A percentile compares a stretch with the other conserved stretches of the same genome.
Conservation (phyloP, 2,113 vertebrate genomes). For the Herpailurus yagouaroundi region DNA sequence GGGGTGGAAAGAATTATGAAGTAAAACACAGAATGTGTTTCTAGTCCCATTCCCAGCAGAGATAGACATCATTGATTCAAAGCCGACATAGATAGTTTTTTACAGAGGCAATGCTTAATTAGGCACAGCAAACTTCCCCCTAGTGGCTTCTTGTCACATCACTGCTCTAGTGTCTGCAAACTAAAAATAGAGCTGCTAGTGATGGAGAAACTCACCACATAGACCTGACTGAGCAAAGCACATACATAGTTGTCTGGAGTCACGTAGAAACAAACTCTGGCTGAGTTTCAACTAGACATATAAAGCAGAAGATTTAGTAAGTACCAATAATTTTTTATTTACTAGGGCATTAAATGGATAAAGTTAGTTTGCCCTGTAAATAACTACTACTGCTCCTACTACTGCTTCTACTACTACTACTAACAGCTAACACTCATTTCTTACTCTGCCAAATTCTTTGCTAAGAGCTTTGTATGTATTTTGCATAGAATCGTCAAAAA, state of each 20-base stretch:
- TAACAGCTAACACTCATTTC: background rate
- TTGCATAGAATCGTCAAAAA: background rate
- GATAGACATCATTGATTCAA: background rate
- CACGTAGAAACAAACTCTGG: background rate
- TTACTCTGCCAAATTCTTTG: background rate
- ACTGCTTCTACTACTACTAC: background rate
- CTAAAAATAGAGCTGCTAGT: background rate
- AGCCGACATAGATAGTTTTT: background rate
- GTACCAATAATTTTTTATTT: background rate
- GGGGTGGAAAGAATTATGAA: slow-evolving; percentile 9
- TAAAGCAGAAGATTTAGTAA: slow-evolving; percentile 1
- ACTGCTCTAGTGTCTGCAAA: background rate
- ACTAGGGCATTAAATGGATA: background rate
- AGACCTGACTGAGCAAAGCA: background rate
- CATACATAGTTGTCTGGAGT: background rate
- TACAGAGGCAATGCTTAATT: background rate
- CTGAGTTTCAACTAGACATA: slow-evolving; percentile 8
- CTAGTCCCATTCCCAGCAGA: background rate
- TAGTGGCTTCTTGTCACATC: background rate
- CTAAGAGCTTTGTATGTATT: slow-evolving; percentile 9
- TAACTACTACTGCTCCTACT: background rate
- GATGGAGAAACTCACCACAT: background rate
- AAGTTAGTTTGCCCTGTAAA: background rate
- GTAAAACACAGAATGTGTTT: background rate
- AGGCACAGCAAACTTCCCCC: background rate